Percentiles rank a stretch among this genome's conserved stretches.
Conservation (phyloP, 2,888 invertebrate genomes). For the Priocnemis perturbator region DNA sequence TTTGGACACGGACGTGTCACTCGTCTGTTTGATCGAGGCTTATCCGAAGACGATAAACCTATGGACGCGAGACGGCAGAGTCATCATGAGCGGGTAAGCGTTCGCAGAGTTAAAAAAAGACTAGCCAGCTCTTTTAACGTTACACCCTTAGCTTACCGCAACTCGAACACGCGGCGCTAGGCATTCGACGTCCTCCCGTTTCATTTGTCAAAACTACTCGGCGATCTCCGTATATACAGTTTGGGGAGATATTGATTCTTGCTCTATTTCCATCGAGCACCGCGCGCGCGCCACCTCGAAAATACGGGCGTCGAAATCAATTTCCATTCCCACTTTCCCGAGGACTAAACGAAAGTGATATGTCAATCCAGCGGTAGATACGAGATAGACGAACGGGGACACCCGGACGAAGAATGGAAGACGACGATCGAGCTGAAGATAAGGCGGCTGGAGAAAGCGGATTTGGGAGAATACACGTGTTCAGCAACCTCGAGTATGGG, state of each 20-base stretch:
- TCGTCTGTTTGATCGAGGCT: conserved; percentile 83
- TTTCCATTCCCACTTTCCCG: conserved; percentile 6
- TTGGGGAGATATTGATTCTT: conserved; percentile 4
- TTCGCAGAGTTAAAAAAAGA: no score
- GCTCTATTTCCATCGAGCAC: conserved; percentile 13
- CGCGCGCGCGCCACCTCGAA: not conserved
- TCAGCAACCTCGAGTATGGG: conserved; percentile 84
- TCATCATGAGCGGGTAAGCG: conserved; percentile 80
- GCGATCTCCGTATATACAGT: conserved; percentile 13
- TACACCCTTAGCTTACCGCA: no score
- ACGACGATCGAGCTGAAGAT: conserved; percentile 80
- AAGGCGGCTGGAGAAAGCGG: conserved; percentile 78
- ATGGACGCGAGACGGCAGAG: conserved; percentile 81
- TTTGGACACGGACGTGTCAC: conserved; percentile 79
- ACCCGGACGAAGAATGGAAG: conserved; percentile 78
- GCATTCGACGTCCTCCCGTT: not conserved
- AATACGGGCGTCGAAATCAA: conserved; percentile 5
- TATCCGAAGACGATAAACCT: conserved; percentile 83
- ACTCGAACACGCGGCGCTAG: no score
- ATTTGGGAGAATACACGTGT: conserved; percentile 83
- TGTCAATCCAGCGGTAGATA: conserved; percentile 79
- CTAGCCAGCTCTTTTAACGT: no score
- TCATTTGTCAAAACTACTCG: conserved; percentile 7
- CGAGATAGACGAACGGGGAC: conserved; percentile 79
- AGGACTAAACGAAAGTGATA: conserved; percentile 37